These are phyloP conservation scores for Hylaeus volcanicus DNA, from an alignment of 1,140 invertebrate species.

Conservation along the genomic window DNA sequence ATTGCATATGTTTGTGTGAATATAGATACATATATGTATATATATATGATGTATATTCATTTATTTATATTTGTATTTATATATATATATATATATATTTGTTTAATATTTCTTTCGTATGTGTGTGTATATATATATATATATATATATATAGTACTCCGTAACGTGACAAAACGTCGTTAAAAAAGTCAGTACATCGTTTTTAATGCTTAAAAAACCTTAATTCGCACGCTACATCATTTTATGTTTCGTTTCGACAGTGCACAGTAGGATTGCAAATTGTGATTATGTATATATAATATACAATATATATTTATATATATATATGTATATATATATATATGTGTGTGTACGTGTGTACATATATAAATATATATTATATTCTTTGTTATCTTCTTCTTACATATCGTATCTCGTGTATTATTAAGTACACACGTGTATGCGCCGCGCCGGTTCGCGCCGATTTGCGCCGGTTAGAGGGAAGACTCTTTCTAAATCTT, in stretches of 20 bases:
- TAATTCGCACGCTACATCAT: conserved; percentile 56
- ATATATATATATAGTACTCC: conserved; percentile 54
- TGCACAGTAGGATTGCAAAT: conserved; percentile 58
- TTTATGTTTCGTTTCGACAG: conserved; percentile 64
- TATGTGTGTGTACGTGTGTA: too few species aligned
- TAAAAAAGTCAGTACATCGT: conserved; percentile 66
- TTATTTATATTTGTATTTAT: conserved; percentile 16
- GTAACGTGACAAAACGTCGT: conserved; percentile 66
- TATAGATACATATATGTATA: not conserved
- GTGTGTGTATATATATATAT: too few species aligned
- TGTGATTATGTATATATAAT: conserved; percentile 36
- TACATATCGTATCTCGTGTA: conserved; percentile 26
- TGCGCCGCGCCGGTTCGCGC: not conserved
- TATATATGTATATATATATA: too few species aligned
- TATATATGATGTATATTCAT: conserved; percentile 22
- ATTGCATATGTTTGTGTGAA: too few species aligned
- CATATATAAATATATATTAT: not conserved
- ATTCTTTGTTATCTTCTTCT: conserved; percentile 22
- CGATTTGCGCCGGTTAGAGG: conserved; percentile 45
- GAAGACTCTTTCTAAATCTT: conserved; percentile 57
- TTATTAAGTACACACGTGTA: not conserved
- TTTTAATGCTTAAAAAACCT: conserved; percentile 65
- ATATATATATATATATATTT: too few species aligned
- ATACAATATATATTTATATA: too few species aligned
- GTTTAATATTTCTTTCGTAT: conserved; percentile 23